phyloP scores from a whole-genome alignment of 2,113 vertebrate genomes.

The Misgurnus anguillicaudatus region DNA sequence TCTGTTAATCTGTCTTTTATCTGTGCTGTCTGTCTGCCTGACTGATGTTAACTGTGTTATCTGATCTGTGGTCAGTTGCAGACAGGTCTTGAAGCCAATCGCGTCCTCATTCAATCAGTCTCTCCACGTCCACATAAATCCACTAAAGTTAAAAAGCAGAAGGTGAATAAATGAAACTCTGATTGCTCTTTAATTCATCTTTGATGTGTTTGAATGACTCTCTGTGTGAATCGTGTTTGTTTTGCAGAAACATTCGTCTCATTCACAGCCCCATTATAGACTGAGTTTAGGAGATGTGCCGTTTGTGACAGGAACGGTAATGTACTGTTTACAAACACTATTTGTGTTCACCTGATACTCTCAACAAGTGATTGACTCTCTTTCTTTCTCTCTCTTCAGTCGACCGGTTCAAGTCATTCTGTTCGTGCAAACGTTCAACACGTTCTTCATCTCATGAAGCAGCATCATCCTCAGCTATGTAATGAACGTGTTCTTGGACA shows the following conservation, averaged over 20 bases:
- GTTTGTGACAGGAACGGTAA: slow-evolving; percentile 92
- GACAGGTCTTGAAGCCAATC: slow-evolving; percentile 86
- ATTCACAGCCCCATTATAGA: slow-evolving; percentile 72
- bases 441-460: slow-evolving; percentile 92
- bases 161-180: slow-evolving; percentile 78
- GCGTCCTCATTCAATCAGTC: slow-evolving; percentile 83
- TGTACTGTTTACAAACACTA: background rate
- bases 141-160: slow-evolving; percentile 74
- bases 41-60: slow-evolving; percentile 1
- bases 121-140: slow-evolving; percentile 70
- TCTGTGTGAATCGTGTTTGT: slow-evolving; percentile 14
- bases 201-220: background rate
- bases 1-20: background rate
- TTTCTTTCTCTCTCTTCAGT: slow-evolving; percentile 68
- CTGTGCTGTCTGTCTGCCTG: background rate
- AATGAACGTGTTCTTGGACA: slow-evolving; percentile 83
- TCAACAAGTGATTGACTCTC: background rate
- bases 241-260: slow-evolving; percentile 21
- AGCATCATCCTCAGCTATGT: slow-evolving; percentile 88
- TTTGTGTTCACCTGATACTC: too few species aligned
- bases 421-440: slow-evolving; percentile 94
- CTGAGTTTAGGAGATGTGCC: slow-evolving; percentile 89
- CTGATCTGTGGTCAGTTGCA: slow-evolving; percentile 75
- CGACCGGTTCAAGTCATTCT: slow-evolving; percentile 87
- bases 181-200: background rate